A percentile compares a stretch with the other conserved stretches of the same genome.
phyloP scores from a whole-genome alignment of 2,888 invertebrate genomes.

The Ophion ventricosus region DNA sequence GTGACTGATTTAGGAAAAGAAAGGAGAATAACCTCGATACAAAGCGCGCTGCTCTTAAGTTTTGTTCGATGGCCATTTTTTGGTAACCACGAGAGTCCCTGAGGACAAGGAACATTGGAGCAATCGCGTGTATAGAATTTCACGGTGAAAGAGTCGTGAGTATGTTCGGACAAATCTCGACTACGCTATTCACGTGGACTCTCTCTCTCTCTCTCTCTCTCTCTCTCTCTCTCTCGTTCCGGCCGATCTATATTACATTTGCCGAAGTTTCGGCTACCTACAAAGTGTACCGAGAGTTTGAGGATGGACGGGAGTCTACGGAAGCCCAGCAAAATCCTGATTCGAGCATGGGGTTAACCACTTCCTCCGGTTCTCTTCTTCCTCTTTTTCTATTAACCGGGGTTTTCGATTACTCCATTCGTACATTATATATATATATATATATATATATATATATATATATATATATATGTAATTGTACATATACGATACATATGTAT shows the following conservation, averaged over 20 bases:
- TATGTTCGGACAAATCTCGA: neutral
- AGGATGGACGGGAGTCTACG: slow-evolving; percentile 75
- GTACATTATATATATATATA: neutral
- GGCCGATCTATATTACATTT: slow-evolving; percentile 58
- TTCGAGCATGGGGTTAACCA: slow-evolving; percentile 81
- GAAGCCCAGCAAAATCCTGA: slow-evolving; percentile 82
- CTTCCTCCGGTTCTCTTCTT: slow-evolving; percentile 77
- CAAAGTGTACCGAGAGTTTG: slow-evolving; percentile 73
- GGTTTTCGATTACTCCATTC: slow-evolving; percentile 64
- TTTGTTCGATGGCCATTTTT: neutral
- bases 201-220: slow-evolving; percentile 61
- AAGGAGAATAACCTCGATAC: neutral
- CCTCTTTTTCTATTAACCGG: slow-evolving; percentile 58
- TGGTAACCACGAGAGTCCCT: neutral
- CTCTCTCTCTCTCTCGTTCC: slow-evolving; percentile 71
- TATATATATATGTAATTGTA: no score
- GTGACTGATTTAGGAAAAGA: neutral
- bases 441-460: neutral
- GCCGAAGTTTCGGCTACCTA: slow-evolving; percentile 23
- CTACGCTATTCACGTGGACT: neutral
- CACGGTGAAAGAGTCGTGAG: neutral
- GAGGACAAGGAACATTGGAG: neutral
- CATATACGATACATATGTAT: neutral
- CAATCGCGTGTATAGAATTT: neutral
- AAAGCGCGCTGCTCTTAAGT: neutral